These are phyloP conservation scores for Coluber constrictor DNA, from an alignment of 2,797 vertebrate species.

Conservation along the genomic window DNA sequence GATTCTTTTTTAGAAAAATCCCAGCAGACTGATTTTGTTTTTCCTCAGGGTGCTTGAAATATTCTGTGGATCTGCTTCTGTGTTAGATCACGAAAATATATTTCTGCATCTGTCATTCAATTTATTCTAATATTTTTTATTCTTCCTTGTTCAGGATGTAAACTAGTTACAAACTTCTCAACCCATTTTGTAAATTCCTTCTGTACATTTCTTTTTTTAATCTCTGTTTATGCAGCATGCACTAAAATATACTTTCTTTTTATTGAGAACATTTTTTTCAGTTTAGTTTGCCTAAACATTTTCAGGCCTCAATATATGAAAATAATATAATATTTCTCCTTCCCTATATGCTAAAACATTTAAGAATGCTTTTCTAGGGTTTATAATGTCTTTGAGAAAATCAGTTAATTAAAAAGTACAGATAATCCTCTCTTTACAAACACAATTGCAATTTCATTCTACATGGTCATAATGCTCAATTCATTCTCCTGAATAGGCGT, in stretches of 20 bases:
- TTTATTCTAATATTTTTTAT: neutral
- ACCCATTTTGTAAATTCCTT: neutral
- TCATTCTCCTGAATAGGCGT: neutral
- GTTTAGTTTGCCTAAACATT: neutral
- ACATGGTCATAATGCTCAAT: neutral
- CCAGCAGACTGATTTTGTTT: neutral
- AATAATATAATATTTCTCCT: neutral
- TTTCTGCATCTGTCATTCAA: neutral
- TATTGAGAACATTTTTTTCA: neutral
- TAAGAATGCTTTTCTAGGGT: neutral
- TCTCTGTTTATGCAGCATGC: neutral
- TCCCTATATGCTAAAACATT: neutral
- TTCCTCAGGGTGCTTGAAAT: neutral
- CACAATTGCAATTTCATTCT: neutral
- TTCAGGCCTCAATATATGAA: neutral
- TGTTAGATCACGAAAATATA: neutral
- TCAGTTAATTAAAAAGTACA: neutral
- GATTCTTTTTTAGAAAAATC: neutral
- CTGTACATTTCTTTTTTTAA: neutral
- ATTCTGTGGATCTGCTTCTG: neutral
- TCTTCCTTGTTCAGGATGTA: neutral
- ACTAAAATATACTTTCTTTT: neutral
- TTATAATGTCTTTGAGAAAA: neutral
- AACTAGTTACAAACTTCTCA: neutral
- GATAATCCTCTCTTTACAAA: neutral